A percentile compares a stretch with the other conserved stretches of the same genome.
Evolutionary conservation across 2,888 invertebrate genomes (phyloP).

Genomic region (Frankliniella fusca): DNA sequence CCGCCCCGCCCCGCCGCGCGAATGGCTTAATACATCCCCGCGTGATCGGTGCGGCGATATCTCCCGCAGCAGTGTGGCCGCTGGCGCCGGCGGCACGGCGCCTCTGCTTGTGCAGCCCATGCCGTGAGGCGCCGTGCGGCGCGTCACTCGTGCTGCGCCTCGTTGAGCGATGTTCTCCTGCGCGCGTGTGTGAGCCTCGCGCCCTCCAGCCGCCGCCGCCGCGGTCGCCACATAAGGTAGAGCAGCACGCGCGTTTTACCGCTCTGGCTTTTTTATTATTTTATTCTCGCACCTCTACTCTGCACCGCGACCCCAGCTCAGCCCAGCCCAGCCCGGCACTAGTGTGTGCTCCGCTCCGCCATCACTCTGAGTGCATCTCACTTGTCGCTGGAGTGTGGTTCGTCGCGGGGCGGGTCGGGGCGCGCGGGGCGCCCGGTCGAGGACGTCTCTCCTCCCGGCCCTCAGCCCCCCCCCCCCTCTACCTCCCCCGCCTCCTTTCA

Average conservation of each 20-base stretch:
- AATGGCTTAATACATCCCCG: too few species aligned
- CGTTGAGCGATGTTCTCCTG: not conserved
- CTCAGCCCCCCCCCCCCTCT: conserved; percentile 42
- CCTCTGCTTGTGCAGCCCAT: not conserved
- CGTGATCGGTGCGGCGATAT: too few species aligned
- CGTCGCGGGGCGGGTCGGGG: conserved; percentile 8
- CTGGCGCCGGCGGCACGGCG: not conserved
- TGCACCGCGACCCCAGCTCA: too few species aligned
- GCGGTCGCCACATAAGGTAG: conserved; percentile 33
- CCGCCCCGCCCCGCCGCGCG: too few species aligned
- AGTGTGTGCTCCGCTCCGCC: conserved; percentile 39
- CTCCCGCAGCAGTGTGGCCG: not conserved
- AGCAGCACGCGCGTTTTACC: conserved; percentile 11
- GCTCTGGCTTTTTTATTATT: too few species aligned
- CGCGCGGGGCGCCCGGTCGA: conserved; percentile 18
- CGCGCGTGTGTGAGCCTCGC: not conserved
- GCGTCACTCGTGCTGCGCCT: not conserved
- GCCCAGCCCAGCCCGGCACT: too few species aligned
- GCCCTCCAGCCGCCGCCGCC: not conserved
- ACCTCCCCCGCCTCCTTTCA: conserved; percentile 30
- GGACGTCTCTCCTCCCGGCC: not conserved
- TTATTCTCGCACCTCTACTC: too few species aligned
- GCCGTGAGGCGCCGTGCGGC: too few species aligned
- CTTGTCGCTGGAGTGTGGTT: conserved; percentile 25
- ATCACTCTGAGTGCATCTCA: conserved; percentile 14